Evolutionary conservation across 2,888 invertebrate genomes (phyloP).

Genomic region (Blomia tropicalis): DNA sequence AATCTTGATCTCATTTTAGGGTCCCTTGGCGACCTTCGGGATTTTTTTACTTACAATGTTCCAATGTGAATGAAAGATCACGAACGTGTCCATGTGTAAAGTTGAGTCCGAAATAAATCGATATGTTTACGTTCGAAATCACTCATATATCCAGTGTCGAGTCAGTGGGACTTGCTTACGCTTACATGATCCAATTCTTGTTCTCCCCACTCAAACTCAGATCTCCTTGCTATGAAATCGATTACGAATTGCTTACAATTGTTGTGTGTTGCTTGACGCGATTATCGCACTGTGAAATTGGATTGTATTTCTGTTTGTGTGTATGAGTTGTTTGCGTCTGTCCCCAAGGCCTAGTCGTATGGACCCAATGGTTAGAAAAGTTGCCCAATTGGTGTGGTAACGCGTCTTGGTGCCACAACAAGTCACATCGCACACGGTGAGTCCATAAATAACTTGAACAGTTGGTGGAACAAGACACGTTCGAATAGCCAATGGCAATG

Average conservation of each 20-base stretch:
- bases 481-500: background rate
- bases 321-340: too few relatives aligned
- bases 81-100: too few relatives aligned
- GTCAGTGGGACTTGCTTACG: too few relatives aligned
- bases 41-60: background rate
- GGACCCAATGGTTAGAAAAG: too few relatives aligned
- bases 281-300: slow-evolving; percentile 10
- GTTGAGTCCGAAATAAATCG: background rate
- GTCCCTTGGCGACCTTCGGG: background rate
- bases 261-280: background rate
- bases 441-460: slow-evolving; percentile 1
- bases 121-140: slow-evolving; percentile 5
- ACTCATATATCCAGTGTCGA: too few relatives aligned
- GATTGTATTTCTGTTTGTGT: slow-evolving; percentile 6
- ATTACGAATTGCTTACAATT: background rate
- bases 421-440: background rate
- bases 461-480: background rate
- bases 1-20: background rate
- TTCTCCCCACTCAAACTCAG: too few relatives aligned
- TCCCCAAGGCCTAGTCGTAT: too few relatives aligned
- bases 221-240: slow-evolving; percentile 9
- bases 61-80: too few relatives aligned
- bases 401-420: background rate
- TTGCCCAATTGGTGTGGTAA: background rate
- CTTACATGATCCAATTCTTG: slow-evolving; percentile 12